phyloP scores from a whole-genome alignment of 2,888 invertebrate species.

The Pemphredon lugubris region DNA sequence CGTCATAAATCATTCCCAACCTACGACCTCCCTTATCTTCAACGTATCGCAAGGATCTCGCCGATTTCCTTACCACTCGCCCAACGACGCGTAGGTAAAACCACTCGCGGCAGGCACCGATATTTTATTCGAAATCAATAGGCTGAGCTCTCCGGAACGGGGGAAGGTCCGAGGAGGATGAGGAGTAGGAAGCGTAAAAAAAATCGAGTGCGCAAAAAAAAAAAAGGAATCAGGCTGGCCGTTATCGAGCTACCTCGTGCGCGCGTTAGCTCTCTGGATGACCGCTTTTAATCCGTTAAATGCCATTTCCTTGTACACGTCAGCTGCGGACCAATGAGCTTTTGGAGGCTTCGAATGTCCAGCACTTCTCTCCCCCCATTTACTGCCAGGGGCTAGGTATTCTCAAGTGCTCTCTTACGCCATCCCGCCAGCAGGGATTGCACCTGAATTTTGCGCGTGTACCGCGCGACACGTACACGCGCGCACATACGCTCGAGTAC shows the following conservation, averaged over 20 bases:
- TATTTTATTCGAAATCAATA: conserved; percentile 42
- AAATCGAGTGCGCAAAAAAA: conserved; percentile 29
- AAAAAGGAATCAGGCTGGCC: conserved; percentile 22
- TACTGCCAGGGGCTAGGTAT: conserved; percentile 33
- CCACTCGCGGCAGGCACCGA: conserved; percentile 3
- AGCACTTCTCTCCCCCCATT: conserved; percentile 47
- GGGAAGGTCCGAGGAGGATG: background rate
- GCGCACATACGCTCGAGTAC: background rate
- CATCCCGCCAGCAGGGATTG: conserved; percentile 41
- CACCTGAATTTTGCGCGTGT: conserved; percentile 36
- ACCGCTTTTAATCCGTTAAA: conserved; percentile 70
- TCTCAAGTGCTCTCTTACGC: conserved; percentile 54
- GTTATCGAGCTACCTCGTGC: conserved; percentile 46
- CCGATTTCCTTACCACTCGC: conserved; percentile 11
- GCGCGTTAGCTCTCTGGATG: conserved; percentile 42
- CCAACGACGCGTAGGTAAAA: conserved; percentile 7
- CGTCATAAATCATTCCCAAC: background rate
- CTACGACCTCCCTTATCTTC: background rate
- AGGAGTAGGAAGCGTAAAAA: background rate
- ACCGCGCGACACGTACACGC: conserved; percentile 13
- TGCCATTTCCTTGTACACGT: conserved; percentile 72
- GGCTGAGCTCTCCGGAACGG: background rate
- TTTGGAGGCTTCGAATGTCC: conserved; percentile 55
- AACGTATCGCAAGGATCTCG: conserved; percentile 1
- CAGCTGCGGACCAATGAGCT: conserved; percentile 65